These are phyloP conservation scores for Meandrusa payeni DNA, from an alignment of 2,888 invertebrate species.

Conservation along the genomic window DNA sequence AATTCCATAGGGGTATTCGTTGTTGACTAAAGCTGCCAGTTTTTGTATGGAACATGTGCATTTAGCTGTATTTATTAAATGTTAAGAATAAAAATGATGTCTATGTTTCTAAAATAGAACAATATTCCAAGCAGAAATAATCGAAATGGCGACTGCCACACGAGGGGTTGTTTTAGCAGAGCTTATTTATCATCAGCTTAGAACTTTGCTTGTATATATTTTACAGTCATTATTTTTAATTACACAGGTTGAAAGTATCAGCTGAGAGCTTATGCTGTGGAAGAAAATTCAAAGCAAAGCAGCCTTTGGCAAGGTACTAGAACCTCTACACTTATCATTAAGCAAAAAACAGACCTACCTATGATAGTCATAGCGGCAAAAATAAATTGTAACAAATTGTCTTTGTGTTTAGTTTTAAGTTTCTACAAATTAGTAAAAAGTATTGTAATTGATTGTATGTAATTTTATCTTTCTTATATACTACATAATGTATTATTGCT, in stretches of 20 bases:
- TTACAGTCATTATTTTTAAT: constrained; percentile 18
- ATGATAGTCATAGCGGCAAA: constrained; percentile 71
- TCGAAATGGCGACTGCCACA: too few species aligned
- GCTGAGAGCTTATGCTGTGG: constrained; percentile 60
- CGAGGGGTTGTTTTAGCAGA: too few species aligned
- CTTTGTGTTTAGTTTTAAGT: constrained; percentile 35
- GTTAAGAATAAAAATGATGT: too few species aligned
- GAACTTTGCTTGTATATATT: too few species aligned
- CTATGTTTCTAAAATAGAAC: too few species aligned
- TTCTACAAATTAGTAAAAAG: constrained; percentile 28
- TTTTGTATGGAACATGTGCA: too few species aligned
- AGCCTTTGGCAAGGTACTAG: constrained; percentile 73
- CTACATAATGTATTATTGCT: constrained; percentile 22
- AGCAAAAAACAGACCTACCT: constrained; percentile 62
- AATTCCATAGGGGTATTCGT: too few species aligned
- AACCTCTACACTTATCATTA: constrained; percentile 34
- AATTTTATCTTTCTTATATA: constrained; percentile 27
- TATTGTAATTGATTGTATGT: constrained; percentile 31
- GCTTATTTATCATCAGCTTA: too few species aligned
- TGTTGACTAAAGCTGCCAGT: too few species aligned
- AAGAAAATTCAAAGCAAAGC: constrained; percentile 42
- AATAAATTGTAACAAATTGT: constrained; percentile 65
- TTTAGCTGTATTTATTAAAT: too few species aligned
- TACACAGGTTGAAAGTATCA: constrained; percentile 58
- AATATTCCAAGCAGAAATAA: too few species aligned